Evolutionary conservation across 2,797 vertebrate genomes (phyloP).

Genomic region (Poecilia wingei): DNA sequence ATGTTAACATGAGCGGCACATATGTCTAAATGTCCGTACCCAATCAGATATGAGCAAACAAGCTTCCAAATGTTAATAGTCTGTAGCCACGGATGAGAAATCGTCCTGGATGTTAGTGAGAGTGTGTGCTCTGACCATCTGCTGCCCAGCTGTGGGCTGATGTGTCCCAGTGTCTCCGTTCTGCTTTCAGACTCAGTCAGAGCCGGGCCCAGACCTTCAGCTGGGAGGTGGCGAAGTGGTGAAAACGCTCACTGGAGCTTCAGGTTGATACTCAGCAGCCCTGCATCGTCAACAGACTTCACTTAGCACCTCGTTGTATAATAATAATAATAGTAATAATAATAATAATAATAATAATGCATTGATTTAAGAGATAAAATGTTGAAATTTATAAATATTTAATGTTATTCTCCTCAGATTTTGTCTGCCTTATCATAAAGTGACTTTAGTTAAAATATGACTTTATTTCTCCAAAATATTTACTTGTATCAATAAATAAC

Average conservation of each 20-base stretch:
- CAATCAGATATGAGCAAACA: not conserved
- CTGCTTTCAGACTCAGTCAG: constrained; percentile 12
- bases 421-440: not conserved
- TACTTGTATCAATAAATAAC: no score
- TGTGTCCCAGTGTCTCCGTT: constrained; percentile 26
- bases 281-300: not conserved
- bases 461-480: no score
- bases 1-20: not conserved
- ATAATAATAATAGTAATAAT: not conserved
- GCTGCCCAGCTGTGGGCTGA: constrained; percentile 67
- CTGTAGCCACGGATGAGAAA: constrained; percentile 30
- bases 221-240: constrained; percentile 40
- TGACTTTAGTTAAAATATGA: not conserved
- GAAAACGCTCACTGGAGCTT: constrained; percentile 5
- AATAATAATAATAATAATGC: not conserved
- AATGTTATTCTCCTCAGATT: not conserved
- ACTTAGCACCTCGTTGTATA: not conserved
- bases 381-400: not conserved
- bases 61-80: constrained; percentile 9
- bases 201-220: constrained; percentile 26
- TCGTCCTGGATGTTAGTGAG: constrained; percentile 23
- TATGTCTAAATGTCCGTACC: not conserved
- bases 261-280: not conserved
- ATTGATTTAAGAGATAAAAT: not conserved
- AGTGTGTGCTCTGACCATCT: constrained; percentile 55